Evolutionary conservation across 2,888 invertebrate species (phyloP).

Genomic region (Trissolcus brochymenae): DNA sequence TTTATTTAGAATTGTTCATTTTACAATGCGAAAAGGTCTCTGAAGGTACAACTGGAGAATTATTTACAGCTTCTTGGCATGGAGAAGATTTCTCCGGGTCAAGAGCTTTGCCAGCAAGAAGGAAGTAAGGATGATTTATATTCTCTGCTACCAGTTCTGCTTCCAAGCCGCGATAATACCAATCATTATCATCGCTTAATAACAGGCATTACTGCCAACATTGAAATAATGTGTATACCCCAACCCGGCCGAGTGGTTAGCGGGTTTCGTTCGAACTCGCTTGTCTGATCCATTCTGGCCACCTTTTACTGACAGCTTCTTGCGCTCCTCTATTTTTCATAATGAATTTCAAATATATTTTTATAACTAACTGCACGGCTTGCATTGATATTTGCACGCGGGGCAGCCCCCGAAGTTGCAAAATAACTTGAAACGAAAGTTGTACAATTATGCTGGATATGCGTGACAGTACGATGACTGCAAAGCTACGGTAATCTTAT

Average conservation of each 20-base stretch:
- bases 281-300: conserved; percentile 67
- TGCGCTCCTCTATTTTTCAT: conserved; percentile 40
- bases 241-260: conserved; percentile 62
- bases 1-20: conserved; percentile 36
- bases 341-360: conserved; percentile 44
- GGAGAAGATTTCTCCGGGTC: conserved; percentile 67
- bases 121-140: conserved; percentile 77
- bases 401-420: not conserved
- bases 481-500: conserved; percentile 36
- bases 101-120: conserved; percentile 71
- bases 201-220: conserved; percentile 77
- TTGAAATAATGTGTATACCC: conserved; percentile 75
- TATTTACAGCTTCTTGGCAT: conserved; percentile 75
- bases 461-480: conserved; percentile 37
- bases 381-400: conserved; percentile 29
- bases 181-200: conserved; percentile 77
- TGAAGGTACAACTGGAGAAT: conserved; percentile 65
- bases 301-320: conserved; percentile 59
- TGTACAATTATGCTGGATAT: conserved; percentile 25
- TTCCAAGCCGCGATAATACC: conserved; percentile 76
- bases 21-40: conserved; percentile 44
- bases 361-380: conserved; percentile 38
- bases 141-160: conserved; percentile 76
- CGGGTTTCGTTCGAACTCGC: conserved; percentile 55
- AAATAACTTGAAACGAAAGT: conserved; percentile 22